Evolutionary conservation across 1,140 invertebrate species (phyloP).

Genomic region (Cydia fagiglandana): DNA sequence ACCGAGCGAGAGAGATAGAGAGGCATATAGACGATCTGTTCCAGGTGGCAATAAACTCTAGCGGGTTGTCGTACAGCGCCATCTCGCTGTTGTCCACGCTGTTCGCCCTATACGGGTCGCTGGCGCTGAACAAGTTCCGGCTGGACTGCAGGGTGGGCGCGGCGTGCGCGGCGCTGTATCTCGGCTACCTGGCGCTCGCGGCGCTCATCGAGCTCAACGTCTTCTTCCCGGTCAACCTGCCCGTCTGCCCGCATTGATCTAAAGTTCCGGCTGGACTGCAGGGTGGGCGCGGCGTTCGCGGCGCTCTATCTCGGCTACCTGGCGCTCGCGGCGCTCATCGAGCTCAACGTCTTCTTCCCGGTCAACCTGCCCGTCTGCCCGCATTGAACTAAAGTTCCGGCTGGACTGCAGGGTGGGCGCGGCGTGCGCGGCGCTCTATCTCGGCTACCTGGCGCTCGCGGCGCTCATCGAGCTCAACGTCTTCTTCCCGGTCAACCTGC

Average conservation of each 20-base stretch:
- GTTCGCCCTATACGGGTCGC: conserved; percentile 86
- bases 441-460: conserved; percentile 87
- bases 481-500: conserved; percentile 91
- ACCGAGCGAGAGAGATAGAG: no score
- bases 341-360: conserved; percentile 92
- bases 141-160: conserved; percentile 88
- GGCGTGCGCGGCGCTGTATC: conserved; percentile 88
- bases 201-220: conserved; percentile 92
- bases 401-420: conserved; percentile 87
- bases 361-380: conserved; percentile 90
- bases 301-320: conserved; percentile 89
- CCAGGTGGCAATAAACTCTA: conserved; percentile 85
- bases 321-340: conserved; percentile 89
- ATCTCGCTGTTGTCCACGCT: conserved; percentile 89
- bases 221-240: conserved; percentile 91
- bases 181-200: conserved; percentile 87
- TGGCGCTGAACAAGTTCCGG: conserved; percentile 88
- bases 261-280: conserved; percentile 88
- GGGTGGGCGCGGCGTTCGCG: conserved; percentile 87
- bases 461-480: conserved; percentile 92
- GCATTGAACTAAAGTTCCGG: no score
- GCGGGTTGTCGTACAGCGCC: conserved; percentile 89
- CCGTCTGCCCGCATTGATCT: conserved; percentile 82
- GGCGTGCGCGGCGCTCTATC: conserved; percentile 88
- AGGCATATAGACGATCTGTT: background rate